Base-by-base conservation (phyloP, 1,140 invertebrate species). In the Cotesia vestalis region DNA sequence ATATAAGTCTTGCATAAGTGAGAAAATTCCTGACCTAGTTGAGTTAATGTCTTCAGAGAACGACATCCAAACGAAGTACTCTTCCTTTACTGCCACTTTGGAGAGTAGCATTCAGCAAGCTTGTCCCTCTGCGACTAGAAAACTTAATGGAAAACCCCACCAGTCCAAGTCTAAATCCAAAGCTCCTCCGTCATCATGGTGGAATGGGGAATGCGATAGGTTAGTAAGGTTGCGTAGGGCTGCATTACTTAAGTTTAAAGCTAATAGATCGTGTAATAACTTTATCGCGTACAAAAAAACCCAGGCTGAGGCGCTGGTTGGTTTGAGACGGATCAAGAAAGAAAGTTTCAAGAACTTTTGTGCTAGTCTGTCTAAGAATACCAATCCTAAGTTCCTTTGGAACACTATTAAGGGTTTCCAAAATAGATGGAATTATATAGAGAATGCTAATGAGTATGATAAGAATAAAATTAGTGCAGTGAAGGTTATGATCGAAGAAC, bases 161-260 rank as follows among this genome's bases (percentile, higher is more conserved):
- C 4, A 4, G 4, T 4, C 38, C 3, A 4, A 4, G 4, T 40
- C 8, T 6, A 40, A 40, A 40, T 40, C 38, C 8, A 69, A 69
- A 4, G 8, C 53, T 36, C 68, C 55, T n/a, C 55, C 57, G 8
- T n/a, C 27, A 3, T 0, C 36, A 4, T 71, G 69, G 69, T 71
- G 69, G 69, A 71, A 63, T 38, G 46, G 52, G 27, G 69, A 63
- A 36, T 71, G 69, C 12, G 51, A 52, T 20, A 71, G 53, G 36
- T 46, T 71, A 4, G 11, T 69, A 2, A n/a, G 68, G 14, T 14
- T 69, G 3, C 27, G 68, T 11, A 60, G 11, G 17, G 68, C 55
- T 20, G 55, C 55, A 4, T 61, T 59, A 1, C 4, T 11, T 4
- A 60, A 46, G 4, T 61, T 69, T 12, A 69, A 60, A 60, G 14